phyloP scores from a whole-genome alignment of 2,113 vertebrate species.

The Cryptotis parvus region DNA sequence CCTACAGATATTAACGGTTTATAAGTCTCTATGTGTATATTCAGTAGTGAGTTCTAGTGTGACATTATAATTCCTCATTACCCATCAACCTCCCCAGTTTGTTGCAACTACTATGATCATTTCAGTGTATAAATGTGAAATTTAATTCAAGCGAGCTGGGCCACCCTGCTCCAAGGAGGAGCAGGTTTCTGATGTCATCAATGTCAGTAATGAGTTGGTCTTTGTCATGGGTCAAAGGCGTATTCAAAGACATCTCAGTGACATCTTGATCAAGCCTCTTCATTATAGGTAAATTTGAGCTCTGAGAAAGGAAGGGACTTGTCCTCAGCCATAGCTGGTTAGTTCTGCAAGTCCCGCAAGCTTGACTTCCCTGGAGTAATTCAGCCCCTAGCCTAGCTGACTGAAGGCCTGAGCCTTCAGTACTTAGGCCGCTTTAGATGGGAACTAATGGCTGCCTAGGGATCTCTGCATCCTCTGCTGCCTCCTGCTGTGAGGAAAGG shows the following conservation, averaged over 20 bases:
- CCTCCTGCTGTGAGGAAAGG: constrained; percentile 50
- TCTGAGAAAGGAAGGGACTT: background rate
- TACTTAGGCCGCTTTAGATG: too few species aligned
- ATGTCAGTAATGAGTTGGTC: background rate
- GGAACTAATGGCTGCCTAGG: too few species aligned
- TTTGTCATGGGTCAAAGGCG: background rate
- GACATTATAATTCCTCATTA: too few species aligned
- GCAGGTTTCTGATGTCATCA: background rate
- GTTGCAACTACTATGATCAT: too few species aligned
- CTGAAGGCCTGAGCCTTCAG: too few species aligned
- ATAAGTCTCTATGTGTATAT: too few species aligned
- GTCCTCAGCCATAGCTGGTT: background rate
- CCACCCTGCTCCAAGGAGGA: background rate
- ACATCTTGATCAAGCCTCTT: background rate
- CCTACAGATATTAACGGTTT: too few species aligned
- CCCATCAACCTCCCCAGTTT: too few species aligned
- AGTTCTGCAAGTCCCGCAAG: background rate
- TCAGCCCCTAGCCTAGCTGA: background rate
- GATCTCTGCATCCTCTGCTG: constrained; percentile 55
- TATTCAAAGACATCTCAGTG: background rate
- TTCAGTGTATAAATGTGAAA: too few species aligned
- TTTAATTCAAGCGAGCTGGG: background rate
- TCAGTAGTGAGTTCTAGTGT: too few species aligned
- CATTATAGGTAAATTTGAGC: constrained; percentile 1
- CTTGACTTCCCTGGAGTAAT: background rate